phyloP scores from a whole-genome alignment of 2,113 vertebrate species.

The Grallaria varia region DNA sequence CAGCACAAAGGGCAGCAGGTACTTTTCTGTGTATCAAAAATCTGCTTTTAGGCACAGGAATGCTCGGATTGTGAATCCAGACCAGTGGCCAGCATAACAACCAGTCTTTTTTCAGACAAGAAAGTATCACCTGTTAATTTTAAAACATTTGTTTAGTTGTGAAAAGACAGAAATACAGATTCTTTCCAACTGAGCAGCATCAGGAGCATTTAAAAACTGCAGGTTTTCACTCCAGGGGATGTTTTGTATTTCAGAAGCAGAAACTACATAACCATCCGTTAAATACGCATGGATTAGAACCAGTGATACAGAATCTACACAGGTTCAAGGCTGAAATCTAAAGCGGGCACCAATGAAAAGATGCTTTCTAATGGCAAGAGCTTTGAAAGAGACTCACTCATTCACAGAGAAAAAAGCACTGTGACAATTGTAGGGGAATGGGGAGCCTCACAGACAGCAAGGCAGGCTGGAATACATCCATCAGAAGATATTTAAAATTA shows the following conservation, averaged over 20 bases:
- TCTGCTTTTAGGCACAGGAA: not conserved
- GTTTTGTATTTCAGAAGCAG: not conserved
- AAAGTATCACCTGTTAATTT: not conserved
- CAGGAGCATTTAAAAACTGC: not conserved
- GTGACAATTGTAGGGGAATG: accelerated
- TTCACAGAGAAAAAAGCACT: not conserved
- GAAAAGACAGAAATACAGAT: not conserved
- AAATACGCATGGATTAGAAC: not conserved
- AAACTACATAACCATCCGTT: not conserved
- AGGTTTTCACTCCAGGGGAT: not conserved
- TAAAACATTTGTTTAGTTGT: not conserved
- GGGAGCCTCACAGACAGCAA: not conserved
- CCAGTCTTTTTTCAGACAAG: not conserved
- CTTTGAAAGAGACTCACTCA: not conserved
- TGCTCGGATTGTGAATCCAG: not conserved
- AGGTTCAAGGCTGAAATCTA: not conserved
- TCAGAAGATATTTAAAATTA: not conserved
- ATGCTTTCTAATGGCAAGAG: not conserved
- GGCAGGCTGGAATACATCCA: not conserved
- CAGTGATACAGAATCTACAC: not conserved
- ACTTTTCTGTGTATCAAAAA: accelerated
- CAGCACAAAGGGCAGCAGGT: not conserved
- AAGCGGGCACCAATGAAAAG: not conserved
- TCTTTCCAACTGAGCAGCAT: not conserved
- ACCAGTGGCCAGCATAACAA: not conserved